Percentiles rank a stretch among this genome's conserved stretches.
Conservation (phyloP, 2,113 vertebrate genomes). For the Sminthopsis crassicaudata region DNA sequence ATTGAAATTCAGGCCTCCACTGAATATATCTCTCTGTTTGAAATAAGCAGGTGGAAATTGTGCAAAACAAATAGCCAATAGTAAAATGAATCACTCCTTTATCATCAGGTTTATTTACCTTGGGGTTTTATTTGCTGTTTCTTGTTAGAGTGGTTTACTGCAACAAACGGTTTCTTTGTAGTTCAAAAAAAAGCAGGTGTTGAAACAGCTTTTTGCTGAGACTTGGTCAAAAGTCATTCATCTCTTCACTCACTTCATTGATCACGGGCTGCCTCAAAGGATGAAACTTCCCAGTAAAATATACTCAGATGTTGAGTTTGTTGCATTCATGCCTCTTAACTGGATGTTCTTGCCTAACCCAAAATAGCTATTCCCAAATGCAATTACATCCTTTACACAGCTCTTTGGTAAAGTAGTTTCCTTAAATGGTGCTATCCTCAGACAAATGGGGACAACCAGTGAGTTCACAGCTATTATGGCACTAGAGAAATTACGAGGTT, state of each 20-base stretch:
- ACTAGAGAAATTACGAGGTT: background rate
- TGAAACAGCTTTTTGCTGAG: conserved; percentile 70
- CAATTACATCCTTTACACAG: conserved; percentile 20
- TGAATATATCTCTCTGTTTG: conserved; percentile 45
- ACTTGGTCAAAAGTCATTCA: conserved; percentile 56
- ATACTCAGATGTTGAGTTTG: conserved; percentile 60
- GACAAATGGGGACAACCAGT: background rate
- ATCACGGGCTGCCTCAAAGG: conserved; percentile 53
- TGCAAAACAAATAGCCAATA: conserved; percentile 54
- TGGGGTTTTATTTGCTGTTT: conserved; percentile 75
- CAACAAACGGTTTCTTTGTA: conserved; percentile 77
- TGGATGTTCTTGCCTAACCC: conserved; percentile 58
- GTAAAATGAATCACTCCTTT: conserved; percentile 60
- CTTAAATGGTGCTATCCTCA: conserved; percentile 32
- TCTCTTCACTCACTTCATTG: conserved; percentile 75
- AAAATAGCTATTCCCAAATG: conserved; percentile 29
- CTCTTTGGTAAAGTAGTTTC: conserved; percentile 18
- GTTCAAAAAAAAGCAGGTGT: conserved; percentile 81
- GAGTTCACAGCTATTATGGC: conserved; percentile 22
- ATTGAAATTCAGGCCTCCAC: conserved; percentile 41
- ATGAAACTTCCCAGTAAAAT: conserved; percentile 61
- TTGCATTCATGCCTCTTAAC: conserved; percentile 68
- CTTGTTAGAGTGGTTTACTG: conserved; percentile 74
- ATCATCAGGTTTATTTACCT: conserved; percentile 72
- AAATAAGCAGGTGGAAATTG: conserved; percentile 60